Evolutionary conservation across 2,888 invertebrate genomes (phyloP).

Genomic region (Folsomia manolachei): DNA sequence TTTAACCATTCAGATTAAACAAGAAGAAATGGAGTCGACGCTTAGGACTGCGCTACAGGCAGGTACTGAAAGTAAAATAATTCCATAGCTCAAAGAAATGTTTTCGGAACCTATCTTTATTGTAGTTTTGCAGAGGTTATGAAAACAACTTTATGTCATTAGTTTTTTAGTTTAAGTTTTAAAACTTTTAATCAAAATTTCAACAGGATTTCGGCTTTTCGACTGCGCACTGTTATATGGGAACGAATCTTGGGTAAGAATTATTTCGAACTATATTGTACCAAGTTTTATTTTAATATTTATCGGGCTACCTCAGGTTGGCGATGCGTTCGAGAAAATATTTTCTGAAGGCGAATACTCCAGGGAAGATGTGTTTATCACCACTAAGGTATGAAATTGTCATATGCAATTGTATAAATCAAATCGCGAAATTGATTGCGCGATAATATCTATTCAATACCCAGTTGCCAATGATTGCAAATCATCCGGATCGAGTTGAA

Average conservation of each 20-base stretch:
- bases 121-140: too few relatives aligned
- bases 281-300: too few relatives aligned
- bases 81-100: too few relatives aligned
- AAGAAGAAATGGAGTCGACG: slow-evolving; percentile 20
- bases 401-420: background rate
- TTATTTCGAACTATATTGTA: too few relatives aligned
- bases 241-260: slow-evolving; percentile 12
- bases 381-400: slow-evolving; percentile 65
- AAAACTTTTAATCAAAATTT: too few relatives aligned
- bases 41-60: slow-evolving; percentile 63
- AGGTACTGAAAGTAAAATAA: too few relatives aligned
- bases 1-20: slow-evolving; percentile 14
- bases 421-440: background rate
- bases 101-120: too few relatives aligned
- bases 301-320: too few relatives aligned
- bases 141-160: too few relatives aligned
- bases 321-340: slow-evolving; percentile 69
- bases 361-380: slow-evolving; percentile 76
- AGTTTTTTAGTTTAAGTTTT: too few relatives aligned
- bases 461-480: slow-evolving; percentile 65
- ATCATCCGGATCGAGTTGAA: slow-evolving; percentile 66
- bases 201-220: slow-evolving; percentile 74
- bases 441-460: background rate
- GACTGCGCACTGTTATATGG: slow-evolving; percentile 76
- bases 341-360: slow-evolving; percentile 65